phyloP scores from a whole-genome alignment of 2,888 invertebrate species.

The Agriotes lineatus region DNA sequence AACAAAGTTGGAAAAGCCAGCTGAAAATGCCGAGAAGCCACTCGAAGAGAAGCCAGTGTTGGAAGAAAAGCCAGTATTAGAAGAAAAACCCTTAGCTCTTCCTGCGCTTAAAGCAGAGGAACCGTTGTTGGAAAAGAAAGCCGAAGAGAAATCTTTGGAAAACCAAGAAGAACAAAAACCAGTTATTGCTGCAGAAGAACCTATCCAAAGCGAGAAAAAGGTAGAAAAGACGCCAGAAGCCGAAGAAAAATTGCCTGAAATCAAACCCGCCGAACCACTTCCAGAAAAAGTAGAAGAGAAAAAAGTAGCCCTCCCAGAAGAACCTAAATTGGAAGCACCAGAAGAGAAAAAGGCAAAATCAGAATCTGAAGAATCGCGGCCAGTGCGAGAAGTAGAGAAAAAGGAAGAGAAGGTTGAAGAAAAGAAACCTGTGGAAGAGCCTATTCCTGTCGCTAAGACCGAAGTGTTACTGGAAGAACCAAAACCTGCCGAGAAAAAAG shows the following conservation, averaged over 20 bases:
- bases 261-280: constrained; percentile 38
- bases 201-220: constrained; percentile 44
- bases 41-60: constrained; percentile 42
- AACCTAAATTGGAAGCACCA: constrained; percentile 40
- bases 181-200: constrained; percentile 30
- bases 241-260: constrained; percentile 45
- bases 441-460: background rate
- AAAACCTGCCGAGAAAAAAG: constrained; percentile 39
- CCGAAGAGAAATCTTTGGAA: constrained; percentile 42
- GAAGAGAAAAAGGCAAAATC: constrained; percentile 12
- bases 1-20: constrained; percentile 10
- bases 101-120: constrained; percentile 24
- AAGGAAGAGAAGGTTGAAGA: constrained; percentile 35
- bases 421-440: constrained; percentile 50
- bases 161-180: constrained; percentile 32
- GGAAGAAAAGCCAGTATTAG: constrained; percentile 45
- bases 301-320: constrained; percentile 62
- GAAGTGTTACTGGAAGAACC: constrained; percentile 43
- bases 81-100: constrained; percentile 30
- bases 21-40: constrained; percentile 43
- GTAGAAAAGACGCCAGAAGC: constrained; percentile 45
- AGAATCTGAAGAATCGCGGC: constrained; percentile 43
- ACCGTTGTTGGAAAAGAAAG: constrained; percentile 25
- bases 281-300: constrained; percentile 49
- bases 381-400: constrained; percentile 4